Evolutionary conservation across 2,797 vertebrate genomes (phyloP).

Genomic region (Leucoraja ocellata): DNA sequence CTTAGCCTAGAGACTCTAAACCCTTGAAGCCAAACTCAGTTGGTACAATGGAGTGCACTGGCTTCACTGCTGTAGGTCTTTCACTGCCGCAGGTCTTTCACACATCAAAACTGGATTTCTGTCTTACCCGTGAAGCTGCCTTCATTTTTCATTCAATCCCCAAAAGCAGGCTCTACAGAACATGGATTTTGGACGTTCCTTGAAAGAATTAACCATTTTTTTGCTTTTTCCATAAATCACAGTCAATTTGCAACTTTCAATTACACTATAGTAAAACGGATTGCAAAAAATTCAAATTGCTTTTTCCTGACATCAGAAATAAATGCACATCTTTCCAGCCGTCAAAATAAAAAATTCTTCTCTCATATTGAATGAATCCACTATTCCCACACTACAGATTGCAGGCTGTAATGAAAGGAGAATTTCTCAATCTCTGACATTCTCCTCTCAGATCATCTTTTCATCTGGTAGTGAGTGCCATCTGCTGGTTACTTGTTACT

Average conservation of each 20-base stretch:
- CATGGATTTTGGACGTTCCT: background rate
- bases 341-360: background rate
- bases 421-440: background rate
- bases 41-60: background rate
- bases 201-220: background rate
- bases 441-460: background rate
- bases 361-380: background rate
- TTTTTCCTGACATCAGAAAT: background rate
- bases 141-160: background rate
- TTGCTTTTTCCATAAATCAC: background rate
- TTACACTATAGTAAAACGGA: background rate
- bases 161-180: background rate
- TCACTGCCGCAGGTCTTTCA: background rate
- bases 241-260: background rate
- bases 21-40: background rate
- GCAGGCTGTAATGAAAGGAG: background rate
- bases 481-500: background rate
- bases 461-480: background rate
- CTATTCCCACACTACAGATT: background rate
- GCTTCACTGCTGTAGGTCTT: background rate
- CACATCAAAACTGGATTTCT: background rate
- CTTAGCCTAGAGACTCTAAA: too few species aligned
- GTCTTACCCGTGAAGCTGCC: background rate
- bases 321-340: background rate
- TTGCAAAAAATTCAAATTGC: background rate